A percentile compares a stretch with the other conserved stretches of the same genome.
These are phyloP conservation scores for Nyctibius bracteatus DNA, from an alignment of 2,113 vertebrate genomes.

Conservation along the genomic window DNA sequence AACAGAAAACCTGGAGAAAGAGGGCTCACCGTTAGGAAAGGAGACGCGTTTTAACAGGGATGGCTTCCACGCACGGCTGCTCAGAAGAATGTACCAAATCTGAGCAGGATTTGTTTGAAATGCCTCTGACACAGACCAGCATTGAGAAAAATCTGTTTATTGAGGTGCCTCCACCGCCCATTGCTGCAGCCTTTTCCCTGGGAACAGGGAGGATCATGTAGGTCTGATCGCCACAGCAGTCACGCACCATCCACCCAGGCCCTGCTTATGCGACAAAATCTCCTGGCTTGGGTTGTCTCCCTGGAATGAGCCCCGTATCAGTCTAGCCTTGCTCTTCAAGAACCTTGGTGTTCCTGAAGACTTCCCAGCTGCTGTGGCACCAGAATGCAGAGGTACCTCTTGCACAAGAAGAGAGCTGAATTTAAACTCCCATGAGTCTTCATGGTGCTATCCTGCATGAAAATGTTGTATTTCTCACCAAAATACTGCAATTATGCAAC, in stretches of 20 bases:
- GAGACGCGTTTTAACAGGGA: not conserved
- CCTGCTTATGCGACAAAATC: not conserved
- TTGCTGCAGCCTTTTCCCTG: not conserved
- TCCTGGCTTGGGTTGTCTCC: not conserved
- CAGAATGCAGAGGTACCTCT: not conserved
- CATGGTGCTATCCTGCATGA: not conserved
- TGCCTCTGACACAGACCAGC: not conserved
- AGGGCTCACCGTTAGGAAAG: fast-evolving
- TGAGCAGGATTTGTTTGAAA: not conserved
- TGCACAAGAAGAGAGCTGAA: not conserved
- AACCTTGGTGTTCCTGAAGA: fast-evolving
- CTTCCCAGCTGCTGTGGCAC: not conserved
- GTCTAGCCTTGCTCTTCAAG: not conserved
- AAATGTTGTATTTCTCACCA: not conserved
- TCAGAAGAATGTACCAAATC: not conserved
- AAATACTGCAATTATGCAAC: not conserved
- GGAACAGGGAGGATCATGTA: not conserved
- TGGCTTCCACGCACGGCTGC: fast-evolving
- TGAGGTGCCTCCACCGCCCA: not conserved
- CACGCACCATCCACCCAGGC: not conserved
- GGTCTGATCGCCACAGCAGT: not conserved
- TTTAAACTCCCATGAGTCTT: not conserved
- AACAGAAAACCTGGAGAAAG: not conserved
- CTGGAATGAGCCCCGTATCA: fast-evolving
- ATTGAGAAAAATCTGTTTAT: not conserved